Evolutionary conservation across 2,797 vertebrate genomes (phyloP).

Genomic region (Austrolebias charrua): DNA sequence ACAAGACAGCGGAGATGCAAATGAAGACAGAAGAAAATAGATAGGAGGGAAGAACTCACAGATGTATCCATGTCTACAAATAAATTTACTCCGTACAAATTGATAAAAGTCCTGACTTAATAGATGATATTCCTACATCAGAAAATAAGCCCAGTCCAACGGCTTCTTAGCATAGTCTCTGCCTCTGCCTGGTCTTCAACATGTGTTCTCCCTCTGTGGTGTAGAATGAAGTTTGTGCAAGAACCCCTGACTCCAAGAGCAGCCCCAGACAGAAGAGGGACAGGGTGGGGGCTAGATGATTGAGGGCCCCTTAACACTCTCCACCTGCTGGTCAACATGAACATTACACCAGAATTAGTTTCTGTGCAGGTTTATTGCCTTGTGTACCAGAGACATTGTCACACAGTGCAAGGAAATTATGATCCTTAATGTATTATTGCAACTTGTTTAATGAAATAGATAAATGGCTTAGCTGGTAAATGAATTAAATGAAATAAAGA

Average conservation of each 20-base stretch:
- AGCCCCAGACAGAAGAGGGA: slow-evolving; percentile 59
- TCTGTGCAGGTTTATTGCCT: neutral
- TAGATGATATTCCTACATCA: slow-evolving; percentile 34
- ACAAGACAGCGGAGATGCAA: slow-evolving; percentile 46
- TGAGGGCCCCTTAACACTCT: slow-evolving; percentile 36
- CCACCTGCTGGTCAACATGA: slow-evolving; percentile 61
- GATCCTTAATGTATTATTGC: no score
- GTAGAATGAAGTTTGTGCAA: slow-evolving; percentile 62
- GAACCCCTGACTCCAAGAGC: slow-evolving; percentile 61
- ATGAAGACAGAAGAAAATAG: slow-evolving; percentile 43
- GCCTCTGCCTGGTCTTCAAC: slow-evolving; percentile 54
- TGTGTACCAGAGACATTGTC: neutral
- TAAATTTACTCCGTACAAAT: slow-evolving; percentile 29
- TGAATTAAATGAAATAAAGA: no score
- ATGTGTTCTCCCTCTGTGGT: slow-evolving; percentile 72
- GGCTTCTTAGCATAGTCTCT: slow-evolving; percentile 35
- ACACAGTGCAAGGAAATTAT: no score
- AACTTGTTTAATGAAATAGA: no score
- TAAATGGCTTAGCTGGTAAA: no score
- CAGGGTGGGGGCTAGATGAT: slow-evolving; percentile 38
- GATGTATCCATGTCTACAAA: slow-evolving; percentile 61
- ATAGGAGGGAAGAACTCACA: slow-evolving; percentile 41
- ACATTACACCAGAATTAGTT: slow-evolving; percentile 9
- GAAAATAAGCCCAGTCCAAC: slow-evolving; percentile 28
- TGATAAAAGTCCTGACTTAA: slow-evolving; percentile 30